Base-by-base conservation (phyloP, 2,797 vertebrate species). In the Clangula hyemalis region DNA sequence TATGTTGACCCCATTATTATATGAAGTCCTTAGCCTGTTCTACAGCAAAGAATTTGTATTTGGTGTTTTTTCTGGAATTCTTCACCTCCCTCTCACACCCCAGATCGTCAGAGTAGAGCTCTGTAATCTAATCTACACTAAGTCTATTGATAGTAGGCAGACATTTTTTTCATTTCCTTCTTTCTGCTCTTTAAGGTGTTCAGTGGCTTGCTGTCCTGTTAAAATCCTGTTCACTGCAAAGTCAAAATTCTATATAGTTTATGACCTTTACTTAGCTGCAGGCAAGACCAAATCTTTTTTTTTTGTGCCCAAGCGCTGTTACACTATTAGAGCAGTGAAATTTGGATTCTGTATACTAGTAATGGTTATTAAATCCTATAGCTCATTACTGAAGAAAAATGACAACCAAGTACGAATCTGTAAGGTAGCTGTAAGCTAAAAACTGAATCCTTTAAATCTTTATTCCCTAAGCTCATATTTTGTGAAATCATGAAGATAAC, bases 1-100 rank as follows among this genome's bases (percentile, higher is more conserved):
- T 73, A 13, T 0, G 0, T 32, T 70, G 30, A 22, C 72, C 21
- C 4, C 2, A 2, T 53, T 78, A 25, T 18, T 79, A 3, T 65
- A 19, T 39, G 25, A 57, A 76, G 24, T 66, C 15, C 13, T 77
- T 13, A 34, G 41, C 8, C 3, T 51, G 15, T 11, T 16, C 4
- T 73, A 2, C 25, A 45, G 10, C 24, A 73, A 57, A 24, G 22
- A 45, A 45, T 7, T 20, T 77, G 0, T 30, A 45, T 51, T 5
- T 49, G n/a, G 13, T 79, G 18, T 3, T 76, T 41, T 76, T 73
- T 51, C 19, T 74, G 45, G 45, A 82, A 12, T 18, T 70, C 34
- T 39, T 75, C 9, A 8, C 21, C 13, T 45, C 62, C 8, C 8
- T 71, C 8, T 84, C 14, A 11, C 18, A 51, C 3, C 3, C 14